These are phyloP conservation scores for Ceratina japonica DNA, from an alignment of 1,140 invertebrate species.

Conservation along the genomic window DNA sequence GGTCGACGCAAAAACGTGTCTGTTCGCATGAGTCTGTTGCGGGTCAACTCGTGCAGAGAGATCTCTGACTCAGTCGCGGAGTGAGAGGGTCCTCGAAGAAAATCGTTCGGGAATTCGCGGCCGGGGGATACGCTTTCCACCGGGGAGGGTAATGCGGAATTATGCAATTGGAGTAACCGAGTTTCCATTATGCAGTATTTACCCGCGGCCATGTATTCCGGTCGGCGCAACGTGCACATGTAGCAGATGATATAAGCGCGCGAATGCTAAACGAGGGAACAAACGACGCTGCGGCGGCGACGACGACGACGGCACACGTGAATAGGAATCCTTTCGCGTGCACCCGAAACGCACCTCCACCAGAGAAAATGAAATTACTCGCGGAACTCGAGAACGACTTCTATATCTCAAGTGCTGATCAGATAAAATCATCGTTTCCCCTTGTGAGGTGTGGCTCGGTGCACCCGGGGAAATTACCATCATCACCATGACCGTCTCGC, in stretches of 20 bases:
- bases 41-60: no score
- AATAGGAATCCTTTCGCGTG: not conserved
- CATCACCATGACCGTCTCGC: no score
- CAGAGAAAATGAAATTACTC: slow-evolving; percentile 37
- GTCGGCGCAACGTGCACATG: slow-evolving; percentile 31
- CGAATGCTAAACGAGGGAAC: no score
- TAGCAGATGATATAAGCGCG: slow-evolving; percentile 30
- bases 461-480: not conserved
- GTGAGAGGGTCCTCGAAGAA: not conserved
- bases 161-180: slow-evolving; percentile 63
- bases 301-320: not conserved
- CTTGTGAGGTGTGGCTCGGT: not conserved
- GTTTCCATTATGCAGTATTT: slow-evolving; percentile 63
- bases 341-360: slow-evolving; percentile 10
- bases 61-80: no score
- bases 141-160: slow-evolving; percentile 58
- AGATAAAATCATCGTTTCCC: slow-evolving; percentile 28
- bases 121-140: slow-evolving; percentile 23
- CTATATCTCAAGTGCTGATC: not conserved
- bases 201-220: slow-evolving; percentile 46
- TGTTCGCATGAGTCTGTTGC: no score
- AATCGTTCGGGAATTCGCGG: slow-evolving; percentile 22
- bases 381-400: not conserved
- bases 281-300: not conserved
- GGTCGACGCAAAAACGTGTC: no score